Base-by-base conservation (phyloP, 2,113 vertebrate genomes). In the Thermophis baileyi region DNA sequence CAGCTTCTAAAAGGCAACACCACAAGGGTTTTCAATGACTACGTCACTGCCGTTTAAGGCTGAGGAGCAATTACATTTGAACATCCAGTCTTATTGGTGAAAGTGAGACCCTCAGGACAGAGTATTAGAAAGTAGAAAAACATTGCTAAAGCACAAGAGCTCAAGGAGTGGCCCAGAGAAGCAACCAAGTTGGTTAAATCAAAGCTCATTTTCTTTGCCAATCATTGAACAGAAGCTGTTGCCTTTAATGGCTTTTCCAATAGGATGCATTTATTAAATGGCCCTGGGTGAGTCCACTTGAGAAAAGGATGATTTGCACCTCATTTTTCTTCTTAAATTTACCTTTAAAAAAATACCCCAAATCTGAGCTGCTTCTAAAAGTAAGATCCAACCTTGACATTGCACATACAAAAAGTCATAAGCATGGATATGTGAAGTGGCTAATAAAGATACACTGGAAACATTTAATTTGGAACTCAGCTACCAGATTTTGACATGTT, bases 11-110 rank as follows among this genome's bases (percentile, higher is more conserved):
- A 51, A 3, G 93, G 25, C 57, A 81, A 46, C 46, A 86, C 69
- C 89, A 46, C 60, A 89, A 86, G 46, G 54, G 25, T 85, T 93
- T 86, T 94, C 89, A 92, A 88, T 95, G 69, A 94, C 90, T 81
- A 57, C 18, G n/a, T 89, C 89, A 25, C 20, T 91, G n/a, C 27
- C 57, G 69, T 18, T 91, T 57, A 95, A 94, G 3, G 63, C 22
- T 88, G 6, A 87, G 30, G 63, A 35, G 16, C 92, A 90, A 2
- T 1, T n/a, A n/a, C 88, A 10, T 93, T 89, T 10, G 16, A 90
- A 25, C 18, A 85, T 46, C 53, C 88, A 88, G 53, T 90, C 88
- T 91, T 53, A 49, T 74, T 93, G 88, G 69, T 93, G n/a, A 51
- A 69, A 89, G 89, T 53, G 25, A 86, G 14, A 20, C n/a, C n/a